Percentiles rank a stretch among this genome's conserved stretches.
Conservation (phyloP, 1,140 invertebrate species). For the Penaeus indicus region DNA sequence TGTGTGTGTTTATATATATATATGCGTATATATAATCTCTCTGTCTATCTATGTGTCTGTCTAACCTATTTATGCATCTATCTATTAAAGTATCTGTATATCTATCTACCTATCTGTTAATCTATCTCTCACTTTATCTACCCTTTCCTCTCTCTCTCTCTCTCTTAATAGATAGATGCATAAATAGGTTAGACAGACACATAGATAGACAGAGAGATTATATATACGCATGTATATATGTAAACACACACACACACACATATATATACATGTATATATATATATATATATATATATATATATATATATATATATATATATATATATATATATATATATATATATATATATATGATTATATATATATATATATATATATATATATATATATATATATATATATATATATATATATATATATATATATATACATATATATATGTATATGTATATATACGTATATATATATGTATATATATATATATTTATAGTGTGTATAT, state of each 20-base stretch:
- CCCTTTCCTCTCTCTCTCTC: too few species aligned
- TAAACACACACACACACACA: constrained; percentile 19
- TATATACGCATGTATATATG: neutral
- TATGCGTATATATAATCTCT: too few species aligned
- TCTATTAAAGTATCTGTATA: neutral
- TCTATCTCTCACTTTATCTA: too few species aligned
- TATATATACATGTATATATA: constrained; percentile 11
- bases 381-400: constrained; percentile 12
- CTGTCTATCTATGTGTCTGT: neutral
- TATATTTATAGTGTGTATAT: too few species aligned
- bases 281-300: too few species aligned
- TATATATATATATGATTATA: neutral
- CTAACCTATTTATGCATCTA: neutral
- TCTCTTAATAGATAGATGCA: too few species aligned
- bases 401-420: constrained; percentile 17
- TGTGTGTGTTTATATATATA: too few species aligned
- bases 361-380: constrained; percentile 22
- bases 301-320: constrained; percentile 11
- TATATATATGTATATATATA: too few species aligned
- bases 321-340: constrained; percentile 8
- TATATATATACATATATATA: constrained; percentile 19
- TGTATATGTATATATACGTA: too few species aligned
- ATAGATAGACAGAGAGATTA: too few species aligned
- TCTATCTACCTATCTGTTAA: too few species aligned
- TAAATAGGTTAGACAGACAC: neutral